These are phyloP conservation scores for Dorcus parallelipipedus DNA, from an alignment of 2,888 invertebrate genomes.

Conservation along the genomic window DNA sequence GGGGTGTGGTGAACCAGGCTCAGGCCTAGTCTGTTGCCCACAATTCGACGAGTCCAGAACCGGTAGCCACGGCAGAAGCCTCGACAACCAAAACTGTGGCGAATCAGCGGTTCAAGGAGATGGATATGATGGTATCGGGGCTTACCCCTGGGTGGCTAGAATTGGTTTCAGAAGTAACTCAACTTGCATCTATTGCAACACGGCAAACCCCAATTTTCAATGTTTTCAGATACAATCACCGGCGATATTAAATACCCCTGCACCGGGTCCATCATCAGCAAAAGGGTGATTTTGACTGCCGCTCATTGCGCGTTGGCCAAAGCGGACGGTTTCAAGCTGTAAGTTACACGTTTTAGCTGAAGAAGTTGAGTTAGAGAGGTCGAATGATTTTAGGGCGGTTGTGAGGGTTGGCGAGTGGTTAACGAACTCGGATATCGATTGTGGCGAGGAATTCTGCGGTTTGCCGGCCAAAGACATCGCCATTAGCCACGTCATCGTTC, in stretches of 20 bases:
- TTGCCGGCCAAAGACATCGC: constrained; percentile 67
- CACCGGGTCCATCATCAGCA: constrained; percentile 67
- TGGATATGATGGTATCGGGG: constrained; percentile 65
- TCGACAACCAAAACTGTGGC: constrained; percentile 58
- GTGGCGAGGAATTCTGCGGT: constrained; percentile 72
- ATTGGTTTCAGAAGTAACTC: constrained; percentile 69
- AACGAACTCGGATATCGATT: constrained; percentile 69
- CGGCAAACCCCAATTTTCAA: neutral
- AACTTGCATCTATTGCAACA: neutral
- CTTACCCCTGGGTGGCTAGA: constrained; percentile 73
- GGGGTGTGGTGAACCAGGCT: constrained; percentile 57
- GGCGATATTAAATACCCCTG: constrained; percentile 73
- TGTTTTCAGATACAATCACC: constrained; percentile 57
- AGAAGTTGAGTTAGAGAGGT: neutral
- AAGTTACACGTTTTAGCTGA: constrained; percentile 41
- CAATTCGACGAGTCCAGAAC: constrained; percentile 42
- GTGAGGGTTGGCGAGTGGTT: constrained; percentile 75
- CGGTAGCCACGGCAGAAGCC: constrained; percentile 17
- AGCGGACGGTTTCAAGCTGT: constrained; percentile 73
- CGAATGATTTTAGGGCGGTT: constrained; percentile 55
- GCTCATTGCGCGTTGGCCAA: constrained; percentile 78
- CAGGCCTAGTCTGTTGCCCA: constrained; percentile 61
- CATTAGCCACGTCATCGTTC: constrained; percentile 72
- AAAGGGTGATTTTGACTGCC: constrained; percentile 65
- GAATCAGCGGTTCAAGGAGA: constrained; percentile 64